Conservation (phyloP, 2,113 vertebrate genomes). For the Campylorhamphus procurvoides region DNA sequence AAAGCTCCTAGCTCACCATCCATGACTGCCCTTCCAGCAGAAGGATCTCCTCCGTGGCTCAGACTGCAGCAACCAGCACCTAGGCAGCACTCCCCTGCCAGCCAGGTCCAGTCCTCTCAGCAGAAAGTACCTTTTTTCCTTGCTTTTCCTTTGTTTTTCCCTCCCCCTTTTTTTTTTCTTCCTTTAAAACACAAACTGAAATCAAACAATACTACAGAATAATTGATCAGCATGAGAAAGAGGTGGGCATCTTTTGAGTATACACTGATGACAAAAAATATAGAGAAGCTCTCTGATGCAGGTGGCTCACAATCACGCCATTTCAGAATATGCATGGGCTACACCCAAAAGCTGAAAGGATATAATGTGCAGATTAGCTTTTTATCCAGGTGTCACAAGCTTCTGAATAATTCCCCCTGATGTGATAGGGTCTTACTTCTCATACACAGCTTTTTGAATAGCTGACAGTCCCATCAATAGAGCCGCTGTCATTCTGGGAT, state of each 20-base stretch:
- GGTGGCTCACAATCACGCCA: background rate
- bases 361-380: background rate
- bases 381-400: slow-evolving; percentile 11
- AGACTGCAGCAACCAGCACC: background rate
- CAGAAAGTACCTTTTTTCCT: background rate
- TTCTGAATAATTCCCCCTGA: slow-evolving; percentile 12
- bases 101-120: background rate
- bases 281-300: background rate
- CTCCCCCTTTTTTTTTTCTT: background rate
- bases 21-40: background rate
- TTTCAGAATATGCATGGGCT: background rate
- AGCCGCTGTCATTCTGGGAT: background rate
- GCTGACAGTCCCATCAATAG: slow-evolving; percentile 7
- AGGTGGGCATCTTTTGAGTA: background rate
- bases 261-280: background rate
- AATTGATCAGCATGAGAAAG: background rate
- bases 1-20: background rate
- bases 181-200: background rate
- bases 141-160: background rate
- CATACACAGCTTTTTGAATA: background rate
- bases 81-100: background rate
- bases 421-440: background rate
- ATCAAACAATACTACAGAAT: background rate
- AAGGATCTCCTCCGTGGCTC: rapidly evolving
- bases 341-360: background rate